Evolutionary conservation across 2,888 invertebrate genomes (phyloP).

Genomic region (Nomada flava): DNA sequence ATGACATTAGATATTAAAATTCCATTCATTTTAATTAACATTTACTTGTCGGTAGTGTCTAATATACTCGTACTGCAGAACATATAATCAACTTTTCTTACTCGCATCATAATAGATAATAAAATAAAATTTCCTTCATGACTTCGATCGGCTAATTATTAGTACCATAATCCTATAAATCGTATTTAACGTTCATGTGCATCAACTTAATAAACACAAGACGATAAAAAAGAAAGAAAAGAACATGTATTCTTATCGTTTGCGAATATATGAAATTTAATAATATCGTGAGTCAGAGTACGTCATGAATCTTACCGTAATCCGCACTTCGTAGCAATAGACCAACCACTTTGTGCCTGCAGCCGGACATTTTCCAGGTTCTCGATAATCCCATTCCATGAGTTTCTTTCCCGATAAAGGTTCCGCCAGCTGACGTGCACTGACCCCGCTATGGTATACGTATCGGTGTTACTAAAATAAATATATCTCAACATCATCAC

Average conservation of each 20-base stretch:
- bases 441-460: constrained; percentile 21
- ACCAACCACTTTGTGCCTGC: constrained; percentile 33
- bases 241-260: no score
- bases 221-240: no score
- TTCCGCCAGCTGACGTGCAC: constrained; percentile 34
- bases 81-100: no score
- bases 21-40: no score
- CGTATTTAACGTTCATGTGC: no score
- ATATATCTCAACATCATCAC: constrained; percentile 47
- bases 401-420: constrained; percentile 48
- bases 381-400: constrained; percentile 50
- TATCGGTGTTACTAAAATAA: constrained; percentile 50
- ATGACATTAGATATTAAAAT: no score
- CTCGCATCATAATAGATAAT: no score
- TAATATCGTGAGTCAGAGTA: constrained; percentile 18
- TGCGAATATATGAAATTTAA: constrained; percentile 16
- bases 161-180: no score
- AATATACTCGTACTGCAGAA: no score
- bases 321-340: constrained; percentile 34
- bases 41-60: no score
- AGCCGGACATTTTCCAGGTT: constrained; percentile 45
- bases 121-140: no score
- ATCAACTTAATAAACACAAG: background rate
- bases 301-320: constrained; percentile 32
- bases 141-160: no score